These are phyloP conservation scores for Tetramorium parvispinum DNA, from an alignment of 1,140 invertebrate species.

Conservation along the genomic window DNA sequence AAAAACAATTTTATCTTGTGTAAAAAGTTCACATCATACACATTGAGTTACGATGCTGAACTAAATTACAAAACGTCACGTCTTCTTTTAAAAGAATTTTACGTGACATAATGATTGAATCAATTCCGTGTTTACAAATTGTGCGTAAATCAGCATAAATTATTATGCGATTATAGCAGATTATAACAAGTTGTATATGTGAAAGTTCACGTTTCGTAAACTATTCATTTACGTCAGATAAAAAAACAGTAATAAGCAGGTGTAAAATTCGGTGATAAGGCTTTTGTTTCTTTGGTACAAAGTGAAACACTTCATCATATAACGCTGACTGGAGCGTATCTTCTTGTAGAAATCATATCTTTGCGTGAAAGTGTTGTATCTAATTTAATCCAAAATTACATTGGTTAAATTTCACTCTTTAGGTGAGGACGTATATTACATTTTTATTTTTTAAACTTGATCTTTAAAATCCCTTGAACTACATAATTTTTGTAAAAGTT, in stretches of 20 bases:
- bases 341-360: not conserved
- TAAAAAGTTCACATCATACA: not conserved
- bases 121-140: not conserved
- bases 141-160: not conserved
- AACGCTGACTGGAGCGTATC: not conserved
- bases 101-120: slow-evolving; percentile 14
- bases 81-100: slow-evolving; percentile 7
- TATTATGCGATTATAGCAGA: not conserved
- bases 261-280: not conserved
- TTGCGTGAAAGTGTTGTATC: not conserved
- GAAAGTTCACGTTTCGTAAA: slow-evolving; percentile 12
- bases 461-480: not conserved
- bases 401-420: not conserved
- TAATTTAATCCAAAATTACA: not conserved
- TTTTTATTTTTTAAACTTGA: not conserved
- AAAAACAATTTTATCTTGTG: not conserved
- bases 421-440: not conserved
- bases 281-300: not conserved
- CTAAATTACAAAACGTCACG: slow-evolving; percentile 17
- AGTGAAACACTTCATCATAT: not conserved
- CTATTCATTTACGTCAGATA: not conserved
- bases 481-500: not conserved
- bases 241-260: not conserved
- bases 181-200: not conserved
- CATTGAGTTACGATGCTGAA: not conserved